These are phyloP conservation scores for Lochmaea capreae DNA, from an alignment of 2,888 invertebrate genomes.

Conservation along the genomic window DNA sequence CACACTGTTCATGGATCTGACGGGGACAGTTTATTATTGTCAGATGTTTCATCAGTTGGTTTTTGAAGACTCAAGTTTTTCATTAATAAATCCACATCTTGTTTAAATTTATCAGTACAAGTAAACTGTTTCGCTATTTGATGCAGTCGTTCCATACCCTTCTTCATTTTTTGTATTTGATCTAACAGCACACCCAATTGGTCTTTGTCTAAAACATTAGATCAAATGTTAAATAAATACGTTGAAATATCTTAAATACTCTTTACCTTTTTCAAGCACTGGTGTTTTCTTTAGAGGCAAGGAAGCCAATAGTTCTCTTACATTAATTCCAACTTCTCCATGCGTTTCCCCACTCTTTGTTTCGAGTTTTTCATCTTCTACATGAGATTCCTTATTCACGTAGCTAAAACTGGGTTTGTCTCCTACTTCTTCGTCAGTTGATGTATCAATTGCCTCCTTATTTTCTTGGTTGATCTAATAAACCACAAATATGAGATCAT, in stretches of 20 bases:
- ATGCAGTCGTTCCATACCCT: constrained; percentile 53
- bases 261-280: constrained; percentile 43
- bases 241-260: too few relatives aligned
- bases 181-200: constrained; percentile 48
- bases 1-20: background rate
- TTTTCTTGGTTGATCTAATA: constrained; percentile 21
- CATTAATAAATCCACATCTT: constrained; percentile 52
- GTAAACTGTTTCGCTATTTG: constrained; percentile 55
- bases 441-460: constrained; percentile 23
- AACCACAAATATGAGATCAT: background rate
- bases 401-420: constrained; percentile 38
- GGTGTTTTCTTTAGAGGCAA: constrained; percentile 45
- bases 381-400: constrained; percentile 27
- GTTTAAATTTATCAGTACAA: constrained; percentile 51
- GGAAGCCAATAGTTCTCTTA: constrained; percentile 44
- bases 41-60: background rate
- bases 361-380: constrained; percentile 16
- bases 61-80: constrained; percentile 43
- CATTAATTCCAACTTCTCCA: constrained; percentile 38
- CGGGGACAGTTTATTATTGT: background rate
- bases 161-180: constrained; percentile 56
- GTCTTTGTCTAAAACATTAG: constrained; percentile 46
- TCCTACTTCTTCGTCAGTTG: constrained; percentile 22
- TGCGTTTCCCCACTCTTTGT: constrained; percentile 18
- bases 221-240: too few relatives aligned